Evolutionary conservation across 30 jellyfish, hydroid and myxozoan genomes (phyloP).

Genomic region (Catostylus mosaicus): DNA sequence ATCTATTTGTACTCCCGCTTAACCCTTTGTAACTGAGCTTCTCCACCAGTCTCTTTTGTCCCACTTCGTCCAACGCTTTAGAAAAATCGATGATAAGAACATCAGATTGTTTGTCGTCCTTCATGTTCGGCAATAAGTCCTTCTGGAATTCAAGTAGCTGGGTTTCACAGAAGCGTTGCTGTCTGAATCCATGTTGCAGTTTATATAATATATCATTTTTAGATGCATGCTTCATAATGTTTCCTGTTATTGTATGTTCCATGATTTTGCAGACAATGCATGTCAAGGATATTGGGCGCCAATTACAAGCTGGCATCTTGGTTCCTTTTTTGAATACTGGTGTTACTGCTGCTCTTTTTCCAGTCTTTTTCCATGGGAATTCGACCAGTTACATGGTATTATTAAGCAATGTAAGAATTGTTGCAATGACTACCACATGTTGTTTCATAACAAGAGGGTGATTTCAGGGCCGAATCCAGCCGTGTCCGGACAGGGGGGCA

Average conservation of each 20-base stretch:
- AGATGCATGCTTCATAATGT: constrained; percentile 5
- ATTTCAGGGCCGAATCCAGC: too few relatives aligned
- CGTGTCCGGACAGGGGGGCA: too few relatives aligned
- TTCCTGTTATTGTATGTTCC: constrained; percentile 11
- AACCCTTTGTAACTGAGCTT: constrained; percentile 17
- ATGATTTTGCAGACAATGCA: constrained; percentile 12
- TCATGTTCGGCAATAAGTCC: constrained; percentile 10
- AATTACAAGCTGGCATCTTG: background rate
- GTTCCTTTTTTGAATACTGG: background rate
- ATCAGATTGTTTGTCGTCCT: constrained; percentile 12
- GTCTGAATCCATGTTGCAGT: constrained; percentile 25
- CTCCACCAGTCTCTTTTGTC: constrained; percentile 25
- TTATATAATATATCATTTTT: background rate
- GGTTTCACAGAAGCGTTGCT: background rate
- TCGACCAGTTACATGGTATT: background rate
- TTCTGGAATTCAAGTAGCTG: constrained; percentile 13
- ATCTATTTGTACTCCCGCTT: constrained; percentile 21
- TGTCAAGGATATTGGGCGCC: background rate
- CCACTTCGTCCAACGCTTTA: constrained; percentile 24
- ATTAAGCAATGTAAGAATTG: constrained; percentile 12
- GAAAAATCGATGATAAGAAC: constrained; percentile 18
- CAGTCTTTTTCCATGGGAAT: constrained; percentile 2
- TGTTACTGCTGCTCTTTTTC: background rate
- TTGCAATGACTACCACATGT: constrained; percentile 18
- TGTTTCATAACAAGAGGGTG: constrained; percentile 27